Evolutionary conservation across 2,797 vertebrate species (phyloP).

Genomic region (Champsocephalus gunnari): DNA sequence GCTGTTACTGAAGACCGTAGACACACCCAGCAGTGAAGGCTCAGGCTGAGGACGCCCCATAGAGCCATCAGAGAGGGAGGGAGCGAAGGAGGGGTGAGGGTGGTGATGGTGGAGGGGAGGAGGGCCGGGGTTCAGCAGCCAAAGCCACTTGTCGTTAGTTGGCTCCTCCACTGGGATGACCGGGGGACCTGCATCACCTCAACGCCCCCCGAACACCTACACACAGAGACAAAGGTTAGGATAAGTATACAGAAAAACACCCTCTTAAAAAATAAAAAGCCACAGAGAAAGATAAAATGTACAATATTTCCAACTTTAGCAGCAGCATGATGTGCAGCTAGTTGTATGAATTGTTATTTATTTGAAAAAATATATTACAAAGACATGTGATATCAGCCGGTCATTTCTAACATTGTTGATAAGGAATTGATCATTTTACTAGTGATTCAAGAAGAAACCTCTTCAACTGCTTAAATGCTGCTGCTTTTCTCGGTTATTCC

Average conservation of each 20-base stretch:
- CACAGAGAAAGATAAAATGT: background rate
- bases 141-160: constrained; percentile 88
- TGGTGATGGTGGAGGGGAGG: constrained; percentile 1
- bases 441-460: background rate
- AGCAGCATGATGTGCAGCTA: background rate
- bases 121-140: constrained; percentile 84
- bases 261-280: background rate
- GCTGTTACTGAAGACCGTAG: constrained; percentile 60
- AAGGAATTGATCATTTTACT: background rate
- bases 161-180: constrained; percentile 91
- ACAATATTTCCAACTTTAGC: background rate
- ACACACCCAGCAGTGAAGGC: constrained; percentile 92
- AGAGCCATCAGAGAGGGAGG: constrained; percentile 95
- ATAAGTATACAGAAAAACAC: constrained; percentile 15
- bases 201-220: constrained; percentile 89
- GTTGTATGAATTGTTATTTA: background rate
- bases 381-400: background rate
- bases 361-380: background rate
- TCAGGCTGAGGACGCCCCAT: constrained; percentile 96
- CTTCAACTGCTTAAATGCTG: background rate
- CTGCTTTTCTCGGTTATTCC: background rate
- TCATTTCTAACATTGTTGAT: background rate
- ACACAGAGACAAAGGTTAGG: constrained; percentile 24
- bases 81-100: constrained; percentile 47
- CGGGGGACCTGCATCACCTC: constrained; percentile 92